Conservation (phyloP, 2,888 invertebrate species). For the Philereme transversata region DNA sequence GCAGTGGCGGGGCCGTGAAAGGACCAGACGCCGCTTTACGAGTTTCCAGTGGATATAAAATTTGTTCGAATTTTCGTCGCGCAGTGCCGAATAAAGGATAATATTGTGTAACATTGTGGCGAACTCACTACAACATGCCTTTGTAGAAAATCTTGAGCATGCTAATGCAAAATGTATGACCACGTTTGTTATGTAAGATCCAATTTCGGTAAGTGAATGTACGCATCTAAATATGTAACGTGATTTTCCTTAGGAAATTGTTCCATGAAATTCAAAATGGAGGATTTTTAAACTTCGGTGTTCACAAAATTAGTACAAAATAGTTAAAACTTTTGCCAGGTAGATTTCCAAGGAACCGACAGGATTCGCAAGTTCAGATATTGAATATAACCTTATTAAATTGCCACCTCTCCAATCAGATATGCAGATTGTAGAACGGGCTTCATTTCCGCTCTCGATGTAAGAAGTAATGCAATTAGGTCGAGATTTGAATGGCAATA, state of each 20-base stretch:
- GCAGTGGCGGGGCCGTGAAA: conserved; percentile 25
- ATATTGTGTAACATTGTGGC: conserved; percentile 28
- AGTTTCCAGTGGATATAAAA: conserved; percentile 40
- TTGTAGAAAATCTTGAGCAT: conserved; percentile 22
- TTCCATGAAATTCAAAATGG: background rate
- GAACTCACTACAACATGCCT: conserved; percentile 23
- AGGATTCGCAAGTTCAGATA: conserved; percentile 13
- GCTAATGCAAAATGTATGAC: conserved; percentile 21
- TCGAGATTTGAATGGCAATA: conserved; percentile 26
- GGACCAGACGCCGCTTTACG: conserved; percentile 37
- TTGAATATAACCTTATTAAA: conserved; percentile 29
- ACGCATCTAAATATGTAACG: background rate
- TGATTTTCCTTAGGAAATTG: background rate
- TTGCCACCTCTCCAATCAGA: conserved; percentile 35
- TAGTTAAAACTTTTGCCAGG: background rate
- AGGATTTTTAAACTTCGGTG: too few species aligned
- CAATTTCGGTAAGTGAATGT: conserved; percentile 16
- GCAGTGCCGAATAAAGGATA: conserved; percentile 30
- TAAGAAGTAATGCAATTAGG: conserved; percentile 23
- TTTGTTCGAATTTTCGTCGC: conserved; percentile 38
- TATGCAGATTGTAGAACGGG: conserved; percentile 32
- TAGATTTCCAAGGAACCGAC: background rate
- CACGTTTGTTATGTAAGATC: conserved; percentile 3
- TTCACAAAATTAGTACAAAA: background rate
- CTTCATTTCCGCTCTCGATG: conserved; percentile 26